phyloP scores from a whole-genome alignment of 2,113 vertebrate genomes.

The Eurypyga helias region DNA sequence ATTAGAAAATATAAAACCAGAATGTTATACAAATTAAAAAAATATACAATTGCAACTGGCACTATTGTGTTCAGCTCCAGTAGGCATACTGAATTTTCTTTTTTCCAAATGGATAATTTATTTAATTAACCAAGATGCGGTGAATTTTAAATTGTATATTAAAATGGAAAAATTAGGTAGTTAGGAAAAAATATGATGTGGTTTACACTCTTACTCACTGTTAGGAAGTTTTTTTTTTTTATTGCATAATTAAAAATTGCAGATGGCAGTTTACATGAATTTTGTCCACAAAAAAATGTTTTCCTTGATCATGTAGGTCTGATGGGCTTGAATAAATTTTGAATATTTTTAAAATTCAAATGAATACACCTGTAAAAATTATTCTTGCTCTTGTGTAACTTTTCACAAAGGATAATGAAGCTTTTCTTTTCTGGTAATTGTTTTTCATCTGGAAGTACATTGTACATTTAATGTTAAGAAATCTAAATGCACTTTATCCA shows the following conservation, averaged over 20 bases:
- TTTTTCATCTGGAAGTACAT: not conserved
- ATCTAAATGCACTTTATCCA: not conserved
- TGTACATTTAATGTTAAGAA: not conserved
- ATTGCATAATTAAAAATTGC: not conserved
- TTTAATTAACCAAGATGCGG: conserved; percentile 23
- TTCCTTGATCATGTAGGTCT: not conserved
- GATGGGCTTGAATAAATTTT: not conserved
- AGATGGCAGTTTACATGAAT: not conserved
- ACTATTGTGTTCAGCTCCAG: conserved; percentile 9
- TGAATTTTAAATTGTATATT: conserved; percentile 31
- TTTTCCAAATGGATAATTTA: conserved; percentile 42
- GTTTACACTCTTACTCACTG: not conserved
- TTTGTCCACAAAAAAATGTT: not conserved
- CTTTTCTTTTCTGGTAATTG: not conserved
- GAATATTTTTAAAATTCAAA: not conserved
- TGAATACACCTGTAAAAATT: not conserved
- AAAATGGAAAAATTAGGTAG: conserved; percentile 10
- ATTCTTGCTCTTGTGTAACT: not conserved
- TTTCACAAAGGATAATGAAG: not conserved
- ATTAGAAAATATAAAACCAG: not conserved
- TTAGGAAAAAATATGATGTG: not conserved
- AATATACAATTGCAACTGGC: not conserved
- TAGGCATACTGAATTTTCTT: not conserved
- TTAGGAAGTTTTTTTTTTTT: not conserved
- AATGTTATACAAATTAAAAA: not conserved